A percentile compares a stretch with the other conserved stretches of the same genome.
Evolutionary conservation across 2,797 vertebrate genomes (phyloP).

Genomic region (Aotus griseimembra): DNA sequence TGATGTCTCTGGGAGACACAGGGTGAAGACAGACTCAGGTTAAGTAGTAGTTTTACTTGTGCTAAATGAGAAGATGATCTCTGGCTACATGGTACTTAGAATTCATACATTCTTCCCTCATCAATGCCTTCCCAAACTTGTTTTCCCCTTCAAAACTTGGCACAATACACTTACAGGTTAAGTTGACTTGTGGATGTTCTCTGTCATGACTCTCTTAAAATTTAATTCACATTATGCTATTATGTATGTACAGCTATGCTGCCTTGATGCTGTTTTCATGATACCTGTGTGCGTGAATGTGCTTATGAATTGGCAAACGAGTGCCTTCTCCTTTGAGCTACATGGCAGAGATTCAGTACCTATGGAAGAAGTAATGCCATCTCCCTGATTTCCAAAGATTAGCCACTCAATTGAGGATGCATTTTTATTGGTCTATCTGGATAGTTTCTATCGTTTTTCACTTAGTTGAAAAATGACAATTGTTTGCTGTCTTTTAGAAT

Average conservation of each 20-base stretch:
- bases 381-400: background rate
- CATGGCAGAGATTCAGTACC: no score
- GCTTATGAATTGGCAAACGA: background rate
- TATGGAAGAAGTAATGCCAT: background rate
- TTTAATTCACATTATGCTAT: background rate
- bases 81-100: background rate
- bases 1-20: background rate
- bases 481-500: background rate
- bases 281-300: fast-evolving
- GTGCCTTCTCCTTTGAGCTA: background rate
- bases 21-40: no score
- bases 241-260: background rate
- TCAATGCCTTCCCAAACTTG: background rate
- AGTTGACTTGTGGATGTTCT: fast-evolving
- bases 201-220: background rate
- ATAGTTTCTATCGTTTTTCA: background rate
- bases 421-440: background rate
- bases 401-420: fast-evolving
- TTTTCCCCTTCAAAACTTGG: background rate
- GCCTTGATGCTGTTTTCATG: background rate
- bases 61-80: background rate
- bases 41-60: background rate
- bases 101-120: background rate
- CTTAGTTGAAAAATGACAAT: background rate
- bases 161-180: background rate